phyloP scores from a whole-genome alignment of 1,140 invertebrate genomes.

The Campoletis sonorensis region DNA sequence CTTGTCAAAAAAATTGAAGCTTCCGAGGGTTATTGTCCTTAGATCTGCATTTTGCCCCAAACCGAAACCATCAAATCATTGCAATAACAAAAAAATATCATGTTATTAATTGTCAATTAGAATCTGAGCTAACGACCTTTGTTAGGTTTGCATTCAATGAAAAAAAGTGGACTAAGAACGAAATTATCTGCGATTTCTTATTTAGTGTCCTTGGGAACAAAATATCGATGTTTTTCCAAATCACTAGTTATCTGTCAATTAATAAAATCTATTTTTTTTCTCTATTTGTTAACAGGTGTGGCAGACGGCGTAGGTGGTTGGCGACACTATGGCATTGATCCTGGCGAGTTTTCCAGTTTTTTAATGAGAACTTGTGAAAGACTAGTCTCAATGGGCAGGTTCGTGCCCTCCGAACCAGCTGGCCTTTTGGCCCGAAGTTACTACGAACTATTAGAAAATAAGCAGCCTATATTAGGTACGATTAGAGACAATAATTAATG shows the following conservation, averaged over 20 bases:
- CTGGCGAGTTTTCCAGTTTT: constrained; percentile 94
- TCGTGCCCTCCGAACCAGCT: constrained; percentile 90
- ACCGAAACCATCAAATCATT: too few species aligned
- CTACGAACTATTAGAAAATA: constrained; percentile 93
- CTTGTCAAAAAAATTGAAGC: too few species aligned
- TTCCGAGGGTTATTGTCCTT: too few species aligned
- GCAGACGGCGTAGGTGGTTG: constrained; percentile 99
- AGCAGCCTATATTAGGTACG: constrained; percentile 92
- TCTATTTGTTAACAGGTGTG: constrained; percentile 82
- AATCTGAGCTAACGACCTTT: too few species aligned
- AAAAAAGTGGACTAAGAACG: too few species aligned
- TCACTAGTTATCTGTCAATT: background rate
- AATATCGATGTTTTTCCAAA: background rate
- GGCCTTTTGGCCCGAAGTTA: constrained; percentile 92
- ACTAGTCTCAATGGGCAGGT: constrained; percentile 91
- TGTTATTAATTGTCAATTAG: too few species aligned
- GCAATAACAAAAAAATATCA: too few species aligned
- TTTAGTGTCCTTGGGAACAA: background rate
- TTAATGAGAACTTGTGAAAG: constrained; percentile 96
- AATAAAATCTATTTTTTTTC: constrained; percentile 19
- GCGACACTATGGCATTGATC: constrained; percentile 98
- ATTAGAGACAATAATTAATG: background rate
- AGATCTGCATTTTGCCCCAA: too few species aligned
- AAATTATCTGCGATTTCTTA: too few species aligned
- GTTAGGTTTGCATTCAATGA: too few species aligned